Evolutionary conservation across 2,888 invertebrate species (phyloP), one percentile per base, ranked within the genome.

Genomic region (Ernsta delagoae): DNA sequence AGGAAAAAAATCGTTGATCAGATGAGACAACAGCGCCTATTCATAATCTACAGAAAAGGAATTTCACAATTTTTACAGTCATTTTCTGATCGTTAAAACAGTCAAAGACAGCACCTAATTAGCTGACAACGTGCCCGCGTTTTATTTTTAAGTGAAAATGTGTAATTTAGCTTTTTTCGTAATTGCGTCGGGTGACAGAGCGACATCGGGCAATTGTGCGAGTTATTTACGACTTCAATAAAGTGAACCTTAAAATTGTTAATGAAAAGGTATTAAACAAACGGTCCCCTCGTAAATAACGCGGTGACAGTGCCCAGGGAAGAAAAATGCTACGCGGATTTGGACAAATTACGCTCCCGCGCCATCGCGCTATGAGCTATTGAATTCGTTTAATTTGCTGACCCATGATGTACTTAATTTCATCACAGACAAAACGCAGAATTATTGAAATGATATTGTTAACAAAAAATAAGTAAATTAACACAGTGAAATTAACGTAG

Each of bases 221-320:
- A 86, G 90, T 92, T 88, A 93, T 93, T 93, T 93, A 93, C 90
- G 91, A 86, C 87, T 85, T 85, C 92, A 92, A 93, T 93, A 93
- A 93, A 93, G 83, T 88, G 89, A 84, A 91, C 92, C 92, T 93
- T 93, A 92, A 93, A 92, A 93, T 93, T 92, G 92, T 92, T 92
- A 93, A 93, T 93, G 92, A 92, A 93, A 93, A 88, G 90, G 90
- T 88, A 93, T 93, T 92, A 93, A 92, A 88, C 86, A 86, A 81
- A 82, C 85, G 85, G 77, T 74, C 80, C 90, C 87, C 87, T 89
- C 89, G 87, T 93, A 93, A 92, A 93, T 93, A 83, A 90, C 83
- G 50, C 84, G 89, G 92, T 90, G 92, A 92, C 92, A 91, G 84
- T 78, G 75, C 80, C 79, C 80, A 81, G 78, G 83, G 82, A 88